Conservation (phyloP, 2,113 vertebrate species). For the Sebastes fasciatus region DNA sequence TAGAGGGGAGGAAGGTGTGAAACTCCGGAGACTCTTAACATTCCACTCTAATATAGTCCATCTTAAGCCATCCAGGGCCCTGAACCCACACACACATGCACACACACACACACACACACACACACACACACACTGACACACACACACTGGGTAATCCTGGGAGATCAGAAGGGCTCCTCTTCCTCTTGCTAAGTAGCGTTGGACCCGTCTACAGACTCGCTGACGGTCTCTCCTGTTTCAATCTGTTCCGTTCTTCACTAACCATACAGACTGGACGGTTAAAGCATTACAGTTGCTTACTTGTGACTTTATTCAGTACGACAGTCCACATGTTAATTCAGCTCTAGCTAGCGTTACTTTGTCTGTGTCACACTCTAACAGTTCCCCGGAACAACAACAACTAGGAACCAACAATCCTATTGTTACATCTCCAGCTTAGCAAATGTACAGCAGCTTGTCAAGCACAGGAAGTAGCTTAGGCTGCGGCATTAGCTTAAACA, state of each 20-base stretch:
- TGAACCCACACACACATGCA: conserved; percentile 52
- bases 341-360: too few relatives aligned
- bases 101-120: conserved; percentile 2
- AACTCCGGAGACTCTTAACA: conserved; percentile 83
- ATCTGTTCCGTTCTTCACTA: too few relatives aligned
- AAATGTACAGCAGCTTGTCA: conserved; percentile 73
- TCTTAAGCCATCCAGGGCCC: conserved; percentile 74
- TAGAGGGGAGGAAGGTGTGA: conserved; percentile 78
- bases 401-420: too few relatives aligned
- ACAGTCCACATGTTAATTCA: too few relatives aligned
- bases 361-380: too few relatives aligned
- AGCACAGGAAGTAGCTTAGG: conserved; percentile 75
- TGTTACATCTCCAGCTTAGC: conserved; percentile 74
- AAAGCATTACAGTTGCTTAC: too few relatives aligned
- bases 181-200: conserved; percentile 76
- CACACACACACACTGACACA: conserved; percentile 3
- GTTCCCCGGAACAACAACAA: too few relatives aligned
- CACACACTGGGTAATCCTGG: conserved; percentile 68
- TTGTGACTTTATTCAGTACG: too few relatives aligned
- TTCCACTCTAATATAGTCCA: conserved; percentile 82
- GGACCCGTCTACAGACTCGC: conserved; percentile 63
- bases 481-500: conserved; percentile 74
- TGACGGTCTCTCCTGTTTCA: conserved; percentile 72
- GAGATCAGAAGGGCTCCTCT: conserved; percentile 77
- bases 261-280: too few relatives aligned